These are phyloP conservation scores for Lissonota sp. DNA, from an alignment of 2,888 invertebrate genomes.

Conservation along the genomic window DNA sequence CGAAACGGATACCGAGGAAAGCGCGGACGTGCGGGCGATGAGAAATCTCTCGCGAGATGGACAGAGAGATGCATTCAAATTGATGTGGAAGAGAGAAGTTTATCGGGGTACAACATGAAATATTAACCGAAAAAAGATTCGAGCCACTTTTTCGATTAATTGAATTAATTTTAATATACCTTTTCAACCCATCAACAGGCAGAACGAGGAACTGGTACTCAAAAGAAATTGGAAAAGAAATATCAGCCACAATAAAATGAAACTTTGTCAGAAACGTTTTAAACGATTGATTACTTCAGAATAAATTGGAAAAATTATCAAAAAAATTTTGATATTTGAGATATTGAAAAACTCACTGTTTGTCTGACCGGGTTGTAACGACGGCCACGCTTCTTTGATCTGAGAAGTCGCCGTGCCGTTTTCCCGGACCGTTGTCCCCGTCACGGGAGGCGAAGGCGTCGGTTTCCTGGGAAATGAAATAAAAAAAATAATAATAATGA, in stretches of 20 bases:
- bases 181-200: too few species aligned
- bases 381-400: conserved; percentile 91
- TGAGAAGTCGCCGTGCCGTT: conserved; percentile 81
- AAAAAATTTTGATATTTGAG: neutral
- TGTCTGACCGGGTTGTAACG: conserved; percentile 82
- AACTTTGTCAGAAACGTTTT: too few species aligned
- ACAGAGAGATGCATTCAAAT: conserved; percentile 30
- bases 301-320: too few species aligned
- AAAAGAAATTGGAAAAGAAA: neutral
- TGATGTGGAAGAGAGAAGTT: conserved; percentile 10
- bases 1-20: conserved; percentile 51
- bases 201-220: neutral
- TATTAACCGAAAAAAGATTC: neutral
- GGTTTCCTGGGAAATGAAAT: conserved; percentile 81
- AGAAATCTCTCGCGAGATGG: conserved; percentile 22
- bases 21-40: conserved; percentile 53
- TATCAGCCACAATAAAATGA: too few species aligned
- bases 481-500: conserved; percentile 9
- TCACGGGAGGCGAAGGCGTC: conserved; percentile 84
- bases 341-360: conserved; percentile 74
- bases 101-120: conserved; percentile 51
- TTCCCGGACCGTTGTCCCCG: conserved; percentile 80
- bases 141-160: too few species aligned
- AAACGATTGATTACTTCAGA: too few species aligned
- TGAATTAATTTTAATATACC: too few species aligned